These are phyloP conservation scores for Leptinotarsa juncta DNA, from an alignment of 2,888 invertebrate genomes.

Conservation along the genomic window DNA sequence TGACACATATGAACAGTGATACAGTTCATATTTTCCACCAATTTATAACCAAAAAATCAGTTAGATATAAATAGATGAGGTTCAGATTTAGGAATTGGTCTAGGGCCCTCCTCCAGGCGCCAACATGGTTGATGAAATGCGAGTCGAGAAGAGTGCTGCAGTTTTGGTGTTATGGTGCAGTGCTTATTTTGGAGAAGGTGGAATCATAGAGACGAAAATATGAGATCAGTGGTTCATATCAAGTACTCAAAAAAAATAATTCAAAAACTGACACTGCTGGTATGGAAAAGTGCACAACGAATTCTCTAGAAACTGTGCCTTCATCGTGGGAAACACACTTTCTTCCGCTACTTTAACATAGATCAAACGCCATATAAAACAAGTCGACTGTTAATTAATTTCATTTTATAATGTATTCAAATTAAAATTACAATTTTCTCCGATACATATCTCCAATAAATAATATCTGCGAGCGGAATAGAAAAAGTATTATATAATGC, in stretches of 20 bases:
- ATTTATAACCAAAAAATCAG: too few species aligned
- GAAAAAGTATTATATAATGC: conserved; percentile 43
- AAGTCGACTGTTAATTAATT: conserved; percentile 40
- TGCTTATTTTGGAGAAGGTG: too few species aligned
- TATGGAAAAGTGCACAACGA: neutral
- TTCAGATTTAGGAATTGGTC: too few species aligned
- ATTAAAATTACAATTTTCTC: conserved; percentile 46
- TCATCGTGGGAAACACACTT: conserved; percentile 45
- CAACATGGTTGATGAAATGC: too few species aligned
- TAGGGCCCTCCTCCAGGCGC: too few species aligned
- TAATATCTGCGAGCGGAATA: conserved; percentile 36
- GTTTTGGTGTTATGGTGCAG: too few species aligned
- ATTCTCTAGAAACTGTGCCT: conserved; percentile 32
- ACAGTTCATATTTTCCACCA: too few species aligned
- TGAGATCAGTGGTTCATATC: too few species aligned
- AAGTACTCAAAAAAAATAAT: neutral
- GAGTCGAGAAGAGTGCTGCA: too few species aligned
- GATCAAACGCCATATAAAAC: conserved; percentile 38
- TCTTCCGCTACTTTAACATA: conserved; percentile 32
- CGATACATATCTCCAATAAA: conserved; percentile 42
- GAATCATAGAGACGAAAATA: too few species aligned
- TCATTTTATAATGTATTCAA: conserved; percentile 46
- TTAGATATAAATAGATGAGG: too few species aligned
- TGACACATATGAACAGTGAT: too few species aligned
- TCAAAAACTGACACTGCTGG: neutral